Percentiles rank a stretch among this genome's conserved stretches.
phyloP scores from a whole-genome alignment of 1,140 invertebrate species.

The Caenorhabditis briggsae region DNA sequence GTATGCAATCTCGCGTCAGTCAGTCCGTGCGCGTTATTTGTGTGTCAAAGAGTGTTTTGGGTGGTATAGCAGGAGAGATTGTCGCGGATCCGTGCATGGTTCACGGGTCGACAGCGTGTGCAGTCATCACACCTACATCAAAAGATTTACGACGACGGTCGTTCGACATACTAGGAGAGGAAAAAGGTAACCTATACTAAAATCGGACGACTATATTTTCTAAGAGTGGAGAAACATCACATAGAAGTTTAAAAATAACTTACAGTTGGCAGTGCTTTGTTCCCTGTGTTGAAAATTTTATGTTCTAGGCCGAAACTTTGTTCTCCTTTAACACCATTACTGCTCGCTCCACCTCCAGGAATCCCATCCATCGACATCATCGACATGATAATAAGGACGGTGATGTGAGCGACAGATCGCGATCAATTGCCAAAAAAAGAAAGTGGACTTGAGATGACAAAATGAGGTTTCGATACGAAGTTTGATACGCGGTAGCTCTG shows the following conservation, averaged over 20 bases:
- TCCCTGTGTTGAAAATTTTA: slow-evolving; percentile 26
- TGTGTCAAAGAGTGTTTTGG: slow-evolving; percentile 42
- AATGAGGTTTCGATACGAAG: not conserved
- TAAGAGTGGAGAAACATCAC: no score
- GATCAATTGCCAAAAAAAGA: not conserved
- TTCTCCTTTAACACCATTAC: not conserved
- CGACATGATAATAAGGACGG: not conserved
- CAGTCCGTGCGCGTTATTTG: slow-evolving; percentile 46
- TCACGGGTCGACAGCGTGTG: not conserved
- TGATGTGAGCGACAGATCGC: not conserved
- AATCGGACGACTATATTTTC: no score
- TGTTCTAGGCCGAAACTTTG: slow-evolving; percentile 1
- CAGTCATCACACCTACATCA: not conserved
- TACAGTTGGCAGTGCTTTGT: slow-evolving; percentile 13
- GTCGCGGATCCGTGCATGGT: slow-evolving; percentile 11
- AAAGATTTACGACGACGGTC: not conserved
- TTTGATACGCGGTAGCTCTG: not conserved
- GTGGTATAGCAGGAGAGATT: slow-evolving; percentile 31
- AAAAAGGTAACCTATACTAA: not conserved
- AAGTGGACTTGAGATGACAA: not conserved
- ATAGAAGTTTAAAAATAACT: not conserved
- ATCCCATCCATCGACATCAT: slow-evolving; percentile 42
- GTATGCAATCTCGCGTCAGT: slow-evolving; percentile 46
- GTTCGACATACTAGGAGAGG: not conserved
- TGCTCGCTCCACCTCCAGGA: not conserved